Evolutionary conservation across 64 coral and sea anemone species (phyloP), one percentile per base, ranked within the genome.

Genomic region (Actinia tenebrosa): DNA sequence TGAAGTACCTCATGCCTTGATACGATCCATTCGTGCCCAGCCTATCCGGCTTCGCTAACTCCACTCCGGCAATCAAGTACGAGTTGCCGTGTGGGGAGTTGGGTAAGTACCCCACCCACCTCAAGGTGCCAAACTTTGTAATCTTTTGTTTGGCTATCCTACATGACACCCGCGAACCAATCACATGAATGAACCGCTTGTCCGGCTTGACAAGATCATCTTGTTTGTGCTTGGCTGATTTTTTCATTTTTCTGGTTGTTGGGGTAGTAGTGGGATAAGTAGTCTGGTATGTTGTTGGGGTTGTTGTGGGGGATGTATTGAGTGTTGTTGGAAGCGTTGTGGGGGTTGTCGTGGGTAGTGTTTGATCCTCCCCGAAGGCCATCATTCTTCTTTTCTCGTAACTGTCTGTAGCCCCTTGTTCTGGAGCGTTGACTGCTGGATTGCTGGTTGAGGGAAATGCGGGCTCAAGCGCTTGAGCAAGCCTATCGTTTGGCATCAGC

Each of bases 1-100:
- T 89, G 78, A 99, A 99, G 23, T 99, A 99, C 2, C 93, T 87
- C 17, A 82, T 88, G 0, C 93, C 93, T 44, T 88, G 88, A 77
- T 91, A 99, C 45, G 97, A 89, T 23, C 97, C 97, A 55, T 99
- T 91, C 44, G 97, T 99, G 1, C 97, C 97, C 86, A 99, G 78
- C 90, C 91, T 99, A 86, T 99, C 93, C 22, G 86, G 20, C n/a
- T 80, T 86, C 13, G 69, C 71, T 44, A 99, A 78, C 46, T 95
- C 90, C 3, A 99, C 93, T 16, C 97, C 97, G 9, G 97, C 97
- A 47, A 99, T 92, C 13, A 99, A 84, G n/a, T 95, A 86, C 16
- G 87, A 80, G 20, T 91, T 89, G n/a, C 79, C 85, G 18, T 92
- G 42, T 53, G 97, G 93, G 80, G 95, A 22, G 42, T 86, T 88